Percentiles rank a stretch among this genome's conserved stretches.
Evolutionary conservation across 1,140 invertebrate genomes (phyloP).

Genomic region (Aphelenchoides avenae): DNA sequence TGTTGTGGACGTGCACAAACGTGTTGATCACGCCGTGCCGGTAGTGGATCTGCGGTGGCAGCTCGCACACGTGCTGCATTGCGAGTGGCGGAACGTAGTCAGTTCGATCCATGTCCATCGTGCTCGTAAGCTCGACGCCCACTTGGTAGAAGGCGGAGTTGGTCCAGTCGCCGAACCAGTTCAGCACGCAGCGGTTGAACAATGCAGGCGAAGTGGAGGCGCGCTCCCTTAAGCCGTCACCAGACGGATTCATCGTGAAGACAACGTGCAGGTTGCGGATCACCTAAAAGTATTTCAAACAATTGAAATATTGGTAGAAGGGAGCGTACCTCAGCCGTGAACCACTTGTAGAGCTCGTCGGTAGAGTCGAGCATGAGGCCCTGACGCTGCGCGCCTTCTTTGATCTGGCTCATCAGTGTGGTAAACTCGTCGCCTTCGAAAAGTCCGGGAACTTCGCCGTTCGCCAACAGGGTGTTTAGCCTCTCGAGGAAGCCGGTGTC

Average conservation of each 20-base stretch:
- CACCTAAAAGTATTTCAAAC: slow-evolving; percentile 69
- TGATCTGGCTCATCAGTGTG: slow-evolving; percentile 98
- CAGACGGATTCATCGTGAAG: slow-evolving; percentile 99
- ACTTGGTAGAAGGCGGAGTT: slow-evolving; percentile 92
- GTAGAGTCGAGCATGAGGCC: slow-evolving; percentile 96
- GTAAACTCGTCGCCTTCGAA: slow-evolving; percentile 82
- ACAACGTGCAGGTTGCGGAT: slow-evolving; percentile 99
- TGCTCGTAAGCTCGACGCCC: slow-evolving; percentile 65
- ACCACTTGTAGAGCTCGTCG: slow-evolving; percentile 98
- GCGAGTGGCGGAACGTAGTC: slow-evolving; percentile 54
- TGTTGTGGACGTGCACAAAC: slow-evolving; percentile 96
- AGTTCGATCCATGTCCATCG: slow-evolving; percentile 65
- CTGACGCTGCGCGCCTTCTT: slow-evolving; percentile 94
- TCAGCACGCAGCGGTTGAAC: slow-evolving; percentile 97
- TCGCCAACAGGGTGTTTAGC: slow-evolving; percentile 97
- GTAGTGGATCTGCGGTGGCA: slow-evolving; percentile 72
- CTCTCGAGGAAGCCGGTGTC: slow-evolving; percentile 97
- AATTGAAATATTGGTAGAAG: slow-evolving; percentile 1
- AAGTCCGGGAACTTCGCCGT: slow-evolving; percentile 89
- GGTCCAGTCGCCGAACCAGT: slow-evolving; percentile 99
- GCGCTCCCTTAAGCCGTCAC: slow-evolving; percentile 92
- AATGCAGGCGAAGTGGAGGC: slow-evolving; percentile 96
- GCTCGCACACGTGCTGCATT: slow-evolving; percentile 57
- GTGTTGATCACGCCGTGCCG: slow-evolving; percentile 93
- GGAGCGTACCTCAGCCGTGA: slow-evolving; percentile 71